Percentiles rank a stretch among this genome's conserved stretches.
Conservation (phyloP, 1,140 invertebrate species). For the Tetragnatha versicolor region DNA sequence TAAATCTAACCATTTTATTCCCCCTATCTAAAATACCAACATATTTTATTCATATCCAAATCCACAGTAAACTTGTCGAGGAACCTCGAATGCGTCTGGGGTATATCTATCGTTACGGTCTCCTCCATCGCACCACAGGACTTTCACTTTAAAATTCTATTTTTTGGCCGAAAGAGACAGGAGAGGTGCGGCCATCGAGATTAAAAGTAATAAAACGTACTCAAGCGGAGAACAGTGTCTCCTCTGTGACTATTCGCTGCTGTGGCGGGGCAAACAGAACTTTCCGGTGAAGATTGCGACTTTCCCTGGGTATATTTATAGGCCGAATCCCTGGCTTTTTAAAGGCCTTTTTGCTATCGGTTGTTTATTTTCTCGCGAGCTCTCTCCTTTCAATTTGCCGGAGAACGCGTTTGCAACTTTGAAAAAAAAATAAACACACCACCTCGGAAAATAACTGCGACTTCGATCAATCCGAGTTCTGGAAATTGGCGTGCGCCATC, state of each 20-base stretch:
- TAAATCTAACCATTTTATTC: too few relatives aligned
- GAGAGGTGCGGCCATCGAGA: background rate
- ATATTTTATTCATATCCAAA: too few relatives aligned
- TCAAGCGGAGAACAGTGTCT: constrained; percentile 7
- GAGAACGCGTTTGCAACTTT: background rate
- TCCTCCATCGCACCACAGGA: too few relatives aligned
- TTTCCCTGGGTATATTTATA: constrained; percentile 28
- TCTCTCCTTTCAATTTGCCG: constrained; percentile 35
- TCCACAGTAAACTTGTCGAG: too few relatives aligned
- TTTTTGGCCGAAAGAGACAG: too few relatives aligned
- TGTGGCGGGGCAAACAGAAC: too few relatives aligned
- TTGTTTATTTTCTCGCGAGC: constrained; percentile 40
- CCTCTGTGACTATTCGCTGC: constrained; percentile 13
- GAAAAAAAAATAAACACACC: constrained; percentile 1
- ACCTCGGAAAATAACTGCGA: constrained; percentile 6
- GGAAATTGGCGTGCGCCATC: constrained; percentile 44
- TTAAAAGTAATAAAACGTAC: constrained; percentile 33
- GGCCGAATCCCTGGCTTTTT: constrained; percentile 26
- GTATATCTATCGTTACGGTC: too few relatives aligned
- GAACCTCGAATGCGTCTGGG: too few relatives aligned
- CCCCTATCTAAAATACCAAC: too few relatives aligned
- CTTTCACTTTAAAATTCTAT: too few relatives aligned
- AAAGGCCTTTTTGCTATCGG: constrained; percentile 33
- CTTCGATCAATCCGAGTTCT: constrained; percentile 16
- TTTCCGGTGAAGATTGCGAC: constrained; percentile 15